Evolutionary conservation across 2,113 vertebrate genomes (phyloP).

Genomic region (Heterotilapia buettikoferi): DNA sequence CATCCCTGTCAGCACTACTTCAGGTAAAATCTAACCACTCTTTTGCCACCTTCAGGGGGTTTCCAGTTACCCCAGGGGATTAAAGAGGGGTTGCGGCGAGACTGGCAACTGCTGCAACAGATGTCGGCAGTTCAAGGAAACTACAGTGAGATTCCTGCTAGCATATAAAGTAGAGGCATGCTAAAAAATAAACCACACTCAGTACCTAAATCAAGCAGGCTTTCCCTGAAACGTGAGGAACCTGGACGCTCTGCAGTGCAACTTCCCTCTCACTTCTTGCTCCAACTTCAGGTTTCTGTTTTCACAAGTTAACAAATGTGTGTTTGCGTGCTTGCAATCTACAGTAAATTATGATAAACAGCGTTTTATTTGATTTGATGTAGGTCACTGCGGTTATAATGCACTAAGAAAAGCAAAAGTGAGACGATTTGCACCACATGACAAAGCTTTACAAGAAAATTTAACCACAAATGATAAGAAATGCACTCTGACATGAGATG

Average conservation of each 20-base stretch:
- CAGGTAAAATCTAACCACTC: conserved; percentile 44
- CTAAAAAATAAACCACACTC: neutral
- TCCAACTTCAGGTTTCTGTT: neutral
- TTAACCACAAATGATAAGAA: conserved; percentile 10
- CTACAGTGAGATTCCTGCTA: conserved; percentile 24
- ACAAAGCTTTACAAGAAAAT: conserved; percentile 28
- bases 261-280: conserved; percentile 7
- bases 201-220: neutral
- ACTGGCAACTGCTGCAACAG: neutral
- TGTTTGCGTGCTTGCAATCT: neutral
- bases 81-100: neutral
- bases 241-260: neutral
- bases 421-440: neutral
- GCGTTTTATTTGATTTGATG: neutral
- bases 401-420: conserved; percentile 1
- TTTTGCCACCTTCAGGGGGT: conserved; percentile 35
- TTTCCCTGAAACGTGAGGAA: neutral
- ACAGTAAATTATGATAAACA: neutral
- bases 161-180: neutral
- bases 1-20: conserved; percentile 36
- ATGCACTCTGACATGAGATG: conserved; percentile 2
- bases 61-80: conserved; percentile 45
- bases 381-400: neutral
- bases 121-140: conserved; percentile 34
- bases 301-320: neutral